Evolutionary conservation across 2,797 vertebrate species (phyloP).

Genomic region (Gallirallus australis): DNA sequence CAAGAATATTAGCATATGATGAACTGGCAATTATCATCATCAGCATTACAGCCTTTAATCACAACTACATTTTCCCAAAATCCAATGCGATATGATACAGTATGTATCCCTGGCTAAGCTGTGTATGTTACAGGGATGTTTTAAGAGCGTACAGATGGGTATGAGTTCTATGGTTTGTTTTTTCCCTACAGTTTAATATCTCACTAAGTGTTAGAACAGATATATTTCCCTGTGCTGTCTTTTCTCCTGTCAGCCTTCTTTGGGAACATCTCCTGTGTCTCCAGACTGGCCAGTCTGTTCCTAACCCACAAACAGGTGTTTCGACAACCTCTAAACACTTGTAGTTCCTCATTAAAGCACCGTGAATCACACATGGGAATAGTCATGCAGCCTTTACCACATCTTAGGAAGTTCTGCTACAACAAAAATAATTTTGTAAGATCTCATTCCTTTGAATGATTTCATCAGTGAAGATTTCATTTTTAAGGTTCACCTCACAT

Average conservation of each 20-base stretch:
- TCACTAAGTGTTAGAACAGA: neutral
- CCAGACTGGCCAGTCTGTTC: neutral
- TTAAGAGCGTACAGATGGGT: neutral
- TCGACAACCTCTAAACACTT: neutral
- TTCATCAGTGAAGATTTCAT: neutral
- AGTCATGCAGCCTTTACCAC: neutral
- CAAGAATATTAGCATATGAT: neutral
- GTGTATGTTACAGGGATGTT: neutral
- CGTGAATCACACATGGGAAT: neutral
- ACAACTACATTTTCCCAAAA: neutral
- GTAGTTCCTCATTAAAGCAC: neutral
- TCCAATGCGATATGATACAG: fast-evolving
- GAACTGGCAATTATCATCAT: neutral
- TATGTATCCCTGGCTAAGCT: neutral
- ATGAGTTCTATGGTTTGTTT: neutral
- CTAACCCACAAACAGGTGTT: neutral
- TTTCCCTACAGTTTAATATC: neutral
- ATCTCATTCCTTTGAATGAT: neutral
- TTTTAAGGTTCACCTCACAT: neutral
- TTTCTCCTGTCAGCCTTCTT: neutral
- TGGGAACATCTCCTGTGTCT: neutral
- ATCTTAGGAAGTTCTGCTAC: neutral
- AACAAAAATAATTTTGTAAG: neutral
- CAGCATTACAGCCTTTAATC: neutral
- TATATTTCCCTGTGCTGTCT: neutral